Percentiles rank a stretch among this genome's conserved stretches.
These are phyloP conservation scores for Andrena dorsata DNA, from an alignment of 2,888 invertebrate genomes.

Conservation along the genomic window DNA sequence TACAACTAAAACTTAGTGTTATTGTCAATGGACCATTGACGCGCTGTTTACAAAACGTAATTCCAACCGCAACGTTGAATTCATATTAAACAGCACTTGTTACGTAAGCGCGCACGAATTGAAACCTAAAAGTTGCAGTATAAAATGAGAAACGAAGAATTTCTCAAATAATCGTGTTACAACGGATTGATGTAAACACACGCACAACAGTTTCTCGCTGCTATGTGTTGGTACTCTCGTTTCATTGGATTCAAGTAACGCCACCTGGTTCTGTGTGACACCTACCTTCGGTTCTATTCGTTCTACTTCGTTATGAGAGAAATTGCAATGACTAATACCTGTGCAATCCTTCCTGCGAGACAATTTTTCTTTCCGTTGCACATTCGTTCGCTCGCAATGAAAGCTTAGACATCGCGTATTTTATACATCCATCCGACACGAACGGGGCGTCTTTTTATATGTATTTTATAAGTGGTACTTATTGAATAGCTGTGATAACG, in stretches of 20 bases:
- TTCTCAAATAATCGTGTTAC: not conserved
- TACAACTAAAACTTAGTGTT: not conserved
- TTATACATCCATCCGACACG: conserved; percentile 43
- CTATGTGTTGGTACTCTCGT: not conserved
- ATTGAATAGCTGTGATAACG: conserved; percentile 74
- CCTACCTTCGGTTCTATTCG: conserved; percentile 59
- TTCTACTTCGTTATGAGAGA: conserved; percentile 66
- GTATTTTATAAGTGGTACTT: conserved; percentile 72
- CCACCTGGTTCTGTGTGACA: conserved; percentile 53
- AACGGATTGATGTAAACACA: not conserved
- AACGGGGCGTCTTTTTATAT: conserved; percentile 60
- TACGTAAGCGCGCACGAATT: not conserved
- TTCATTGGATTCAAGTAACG: conserved; percentile 38
- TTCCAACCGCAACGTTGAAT: not conserved
- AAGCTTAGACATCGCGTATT: conserved; percentile 39
- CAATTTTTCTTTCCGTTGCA: conserved; percentile 44
- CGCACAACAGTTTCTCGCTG: not conserved
- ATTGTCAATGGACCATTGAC: not conserved
- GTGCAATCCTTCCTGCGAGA: conserved; percentile 58
- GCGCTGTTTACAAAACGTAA: not conserved
- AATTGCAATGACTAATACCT: conserved; percentile 69
- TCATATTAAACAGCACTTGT: not conserved
- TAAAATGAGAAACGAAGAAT: not conserved
- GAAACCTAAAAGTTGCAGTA: not conserved
- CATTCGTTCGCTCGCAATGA: conserved; percentile 29